Evolutionary conservation across 2,888 invertebrate species (phyloP).

Genomic region (Perithous albicinctus): DNA sequence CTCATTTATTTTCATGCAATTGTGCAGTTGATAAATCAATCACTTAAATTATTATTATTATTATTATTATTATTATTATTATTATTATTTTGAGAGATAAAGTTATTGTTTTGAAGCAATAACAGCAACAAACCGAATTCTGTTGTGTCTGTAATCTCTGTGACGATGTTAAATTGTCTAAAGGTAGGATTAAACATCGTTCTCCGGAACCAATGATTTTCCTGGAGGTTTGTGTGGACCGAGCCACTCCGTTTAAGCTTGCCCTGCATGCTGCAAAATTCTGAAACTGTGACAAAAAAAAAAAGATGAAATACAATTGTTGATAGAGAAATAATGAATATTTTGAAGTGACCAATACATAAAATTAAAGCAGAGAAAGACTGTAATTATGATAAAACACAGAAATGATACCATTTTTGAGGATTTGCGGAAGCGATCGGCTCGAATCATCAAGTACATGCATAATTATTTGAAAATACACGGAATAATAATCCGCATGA

Average conservation of each 20-base stretch:
- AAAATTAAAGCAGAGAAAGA: background rate
- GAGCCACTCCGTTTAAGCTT: slow-evolving; percentile 70
- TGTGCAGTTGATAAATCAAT: no score
- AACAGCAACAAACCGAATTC: slow-evolving; percentile 23
- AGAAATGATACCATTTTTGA: slow-evolving; percentile 13
- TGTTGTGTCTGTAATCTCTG: background rate
- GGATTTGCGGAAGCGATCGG: background rate
- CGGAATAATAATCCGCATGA: slow-evolving; percentile 35
- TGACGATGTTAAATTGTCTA: background rate
- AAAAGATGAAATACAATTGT: slow-evolving; percentile 8
- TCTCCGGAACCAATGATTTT: slow-evolving; percentile 69
- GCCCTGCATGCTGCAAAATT: slow-evolving; percentile 76
- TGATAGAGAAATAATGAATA: background rate
- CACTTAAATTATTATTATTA: no score
- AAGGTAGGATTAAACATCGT: slow-evolving; percentile 50
- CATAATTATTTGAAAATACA: slow-evolving; percentile 42
- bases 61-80: no score
- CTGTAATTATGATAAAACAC: slow-evolving; percentile 10
- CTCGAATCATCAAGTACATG: slow-evolving; percentile 27
- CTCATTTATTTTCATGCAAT: no score
- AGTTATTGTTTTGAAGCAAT: background rate
- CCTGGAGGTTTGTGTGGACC: slow-evolving; percentile 69
- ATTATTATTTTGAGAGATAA: no score
- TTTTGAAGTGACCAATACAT: background rate
- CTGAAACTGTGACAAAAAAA: slow-evolving; percentile 75